phyloP scores from a whole-genome alignment of 2,113 vertebrate genomes.

The Stercorarius parasiticus region DNA sequence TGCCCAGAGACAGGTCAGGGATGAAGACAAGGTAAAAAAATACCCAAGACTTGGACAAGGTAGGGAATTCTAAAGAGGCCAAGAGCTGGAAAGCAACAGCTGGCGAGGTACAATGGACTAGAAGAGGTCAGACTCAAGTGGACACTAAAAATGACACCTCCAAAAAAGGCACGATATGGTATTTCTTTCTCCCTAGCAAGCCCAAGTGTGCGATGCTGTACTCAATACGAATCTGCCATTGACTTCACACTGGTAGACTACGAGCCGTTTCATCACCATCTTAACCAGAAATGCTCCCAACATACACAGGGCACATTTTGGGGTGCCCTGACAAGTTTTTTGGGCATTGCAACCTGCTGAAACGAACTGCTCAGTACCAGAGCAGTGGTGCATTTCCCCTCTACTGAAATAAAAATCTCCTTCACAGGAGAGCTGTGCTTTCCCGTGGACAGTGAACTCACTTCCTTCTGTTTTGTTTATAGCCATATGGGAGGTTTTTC shows the following conservation, averaged over 20 bases:
- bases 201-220: not conserved
- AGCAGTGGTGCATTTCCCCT: not conserved
- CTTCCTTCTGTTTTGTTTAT: conserved; percentile 65
- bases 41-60: not conserved
- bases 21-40: not conserved
- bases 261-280: not conserved
- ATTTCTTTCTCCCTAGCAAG: not conserved
- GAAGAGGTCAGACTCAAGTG: not conserved
- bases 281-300: not conserved
- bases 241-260: not conserved
- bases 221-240: not conserved
- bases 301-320: not conserved
- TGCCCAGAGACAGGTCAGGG: not conserved
- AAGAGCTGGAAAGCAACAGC: not conserved
- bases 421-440: conserved; percentile 1
- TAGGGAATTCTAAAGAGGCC: not conserved
- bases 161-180: not conserved
- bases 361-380: not conserved
- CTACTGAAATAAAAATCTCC: not conserved
- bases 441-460: conserved; percentile 47
- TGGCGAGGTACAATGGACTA: not conserved
- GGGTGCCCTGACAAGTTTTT: not conserved
- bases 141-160: not conserved
- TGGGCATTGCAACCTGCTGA: not conserved
- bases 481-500: conserved; percentile 33